These are phyloP conservation scores for Labia minor DNA, from an alignment of 2,888 invertebrate genomes.

Conservation along the genomic window DNA sequence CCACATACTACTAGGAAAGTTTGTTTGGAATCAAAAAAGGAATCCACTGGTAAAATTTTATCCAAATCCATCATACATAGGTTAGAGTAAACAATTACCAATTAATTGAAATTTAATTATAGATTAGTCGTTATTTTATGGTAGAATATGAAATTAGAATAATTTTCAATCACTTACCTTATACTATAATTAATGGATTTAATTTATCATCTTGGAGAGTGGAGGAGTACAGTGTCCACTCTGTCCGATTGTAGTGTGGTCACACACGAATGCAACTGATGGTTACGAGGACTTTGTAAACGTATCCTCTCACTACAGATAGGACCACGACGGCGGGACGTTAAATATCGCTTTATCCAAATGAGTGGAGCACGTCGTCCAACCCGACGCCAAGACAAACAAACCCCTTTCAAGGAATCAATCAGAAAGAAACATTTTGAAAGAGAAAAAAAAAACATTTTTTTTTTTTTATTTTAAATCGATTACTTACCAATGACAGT, in stretches of 20 bases:
- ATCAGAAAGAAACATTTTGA: background rate
- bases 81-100: too few relatives aligned
- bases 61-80: too few relatives aligned
- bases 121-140: too few relatives aligned
- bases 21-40: too few relatives aligned
- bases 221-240: background rate
- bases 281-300: background rate
- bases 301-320: background rate
- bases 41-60: too few relatives aligned
- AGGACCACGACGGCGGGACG: background rate
- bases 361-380: background rate
- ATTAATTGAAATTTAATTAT: too few relatives aligned
- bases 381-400: background rate
- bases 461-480: background rate
- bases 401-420: background rate
- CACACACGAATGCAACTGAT: background rate
- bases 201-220: background rate
- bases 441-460: background rate
- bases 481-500: background rate
- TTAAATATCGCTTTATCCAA: background rate
- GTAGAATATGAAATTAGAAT: too few relatives aligned
- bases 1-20: too few relatives aligned
- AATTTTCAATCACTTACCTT: too few relatives aligned
- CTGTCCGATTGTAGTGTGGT: background rate
- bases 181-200: background rate